Evolutionary conservation across 2,888 invertebrate species (phyloP), one percentile per base, ranked within the genome.

Genomic region (Ophion obscuratus): DNA sequence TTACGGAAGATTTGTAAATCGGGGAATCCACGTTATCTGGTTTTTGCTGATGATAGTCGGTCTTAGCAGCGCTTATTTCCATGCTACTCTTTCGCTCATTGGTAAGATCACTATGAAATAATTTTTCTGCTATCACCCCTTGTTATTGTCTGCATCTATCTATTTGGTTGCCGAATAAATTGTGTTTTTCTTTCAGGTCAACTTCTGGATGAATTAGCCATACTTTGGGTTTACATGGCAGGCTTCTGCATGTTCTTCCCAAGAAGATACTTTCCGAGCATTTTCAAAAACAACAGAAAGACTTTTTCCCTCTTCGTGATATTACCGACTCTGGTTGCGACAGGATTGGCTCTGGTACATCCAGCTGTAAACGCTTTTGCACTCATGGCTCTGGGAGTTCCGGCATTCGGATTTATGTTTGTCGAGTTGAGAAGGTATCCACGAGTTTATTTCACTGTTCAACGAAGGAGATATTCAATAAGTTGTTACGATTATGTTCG

Each of bases 281-380:
- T 96, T 91, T 95, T 96, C 83, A 94, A 95, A 87, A 96, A 96
- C 85, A 96, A 96, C 92, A 95, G 97, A 91, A 96, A 96, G 90
- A 92, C 95, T 81, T 95, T 97, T 91, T 96, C 96, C 71, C 93
- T 96, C 83, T 95, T 96, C 84, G 95, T 96, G 84, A 94, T 95
- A 68, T 91, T 95, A 47, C 94, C 96, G 62, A 96, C 97, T 5
- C 91, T 97, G 59, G 89, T 96, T 59, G 96, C 96, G 9, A 97
- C 97, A 2, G 96, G 95, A 24, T 94, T 97, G 89, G 96, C 97
- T 14, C 95, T 97, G 86, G 95, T 97, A 95, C 96, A 97, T 93
- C 97, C 97, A 7, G 96, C 96, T n/a, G 95, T 97, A 62, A 97
- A 97, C 94, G 97, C 97, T 36, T 97, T 97, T 93, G 97, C 96